phyloP scores from a whole-genome alignment of 1,140 invertebrate species.

The Drosophila busckii region DNA sequence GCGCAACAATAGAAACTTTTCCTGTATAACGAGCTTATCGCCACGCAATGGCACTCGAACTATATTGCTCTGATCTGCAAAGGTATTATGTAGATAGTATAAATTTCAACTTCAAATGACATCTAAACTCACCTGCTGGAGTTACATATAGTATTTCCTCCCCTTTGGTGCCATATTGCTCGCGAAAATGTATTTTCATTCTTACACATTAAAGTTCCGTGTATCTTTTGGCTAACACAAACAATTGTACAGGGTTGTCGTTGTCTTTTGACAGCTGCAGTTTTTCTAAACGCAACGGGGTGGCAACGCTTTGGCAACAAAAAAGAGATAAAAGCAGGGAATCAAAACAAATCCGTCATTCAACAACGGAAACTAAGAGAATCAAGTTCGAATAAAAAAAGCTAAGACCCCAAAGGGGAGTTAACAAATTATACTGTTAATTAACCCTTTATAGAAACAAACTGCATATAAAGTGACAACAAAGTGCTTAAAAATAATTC shows the following conservation, averaged over 20 bases:
- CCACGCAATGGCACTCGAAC: slow-evolving; percentile 71
- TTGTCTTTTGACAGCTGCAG: no score
- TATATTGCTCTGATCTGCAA: slow-evolving; percentile 71
- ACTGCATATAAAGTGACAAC: background rate
- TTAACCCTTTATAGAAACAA: slow-evolving; percentile 23
- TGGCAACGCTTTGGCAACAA: slow-evolving; percentile 7
- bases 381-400: slow-evolving; percentile 36
- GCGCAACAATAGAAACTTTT: slow-evolving; percentile 70
- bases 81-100: background rate
- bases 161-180: slow-evolving; percentile 76
- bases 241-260: no score
- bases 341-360: slow-evolving; percentile 48
- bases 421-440: slow-evolving; percentile 5
- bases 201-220: slow-evolving; percentile 28
- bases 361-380: slow-evolving; percentile 46
- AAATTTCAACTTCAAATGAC: slow-evolving; percentile 11
- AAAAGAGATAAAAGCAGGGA: slow-evolving; percentile 32
- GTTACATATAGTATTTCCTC: slow-evolving; percentile 78
- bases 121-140: slow-evolving; percentile 65
- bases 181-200: slow-evolving; percentile 79
- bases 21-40: slow-evolving; percentile 66
- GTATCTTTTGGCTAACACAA: no score
- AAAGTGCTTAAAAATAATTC: background rate
- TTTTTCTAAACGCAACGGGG: slow-evolving; percentile 5
- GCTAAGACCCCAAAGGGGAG: slow-evolving; percentile 22